A percentile compares a stretch with the other conserved stretches of the same genome.
Conservation (phyloP, 2,888 invertebrate species). For the Panopea generosa region DNA sequence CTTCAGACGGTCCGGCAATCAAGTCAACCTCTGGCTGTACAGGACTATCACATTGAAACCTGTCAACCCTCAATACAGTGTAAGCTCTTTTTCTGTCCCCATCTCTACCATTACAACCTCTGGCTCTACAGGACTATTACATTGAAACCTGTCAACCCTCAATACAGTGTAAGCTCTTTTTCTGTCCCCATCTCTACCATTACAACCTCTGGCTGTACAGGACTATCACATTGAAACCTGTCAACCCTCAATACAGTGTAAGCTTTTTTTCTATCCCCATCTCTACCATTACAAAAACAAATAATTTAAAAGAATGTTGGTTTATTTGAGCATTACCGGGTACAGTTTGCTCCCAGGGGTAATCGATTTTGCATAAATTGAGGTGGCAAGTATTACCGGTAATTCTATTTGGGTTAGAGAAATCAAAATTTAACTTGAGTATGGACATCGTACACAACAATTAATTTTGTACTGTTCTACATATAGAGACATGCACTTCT, state of each 20-base stretch:
- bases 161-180: conserved; percentile 53
- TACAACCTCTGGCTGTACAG: conserved; percentile 79
- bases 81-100: conserved; percentile 30
- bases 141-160: conserved; percentile 48
- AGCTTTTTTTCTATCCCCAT: conserved; percentile 18
- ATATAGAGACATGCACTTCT: too few species aligned
- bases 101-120: too few species aligned
- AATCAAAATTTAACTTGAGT: too few species aligned
- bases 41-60: conserved; percentile 59
- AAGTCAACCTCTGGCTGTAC: conserved; percentile 79
- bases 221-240: conserved; percentile 54
- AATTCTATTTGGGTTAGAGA: too few species aligned
- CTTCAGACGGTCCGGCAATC: conserved; percentile 70
- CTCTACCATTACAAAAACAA: too few species aligned
- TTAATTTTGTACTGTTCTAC: too few species aligned
- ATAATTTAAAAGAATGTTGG: too few species aligned
- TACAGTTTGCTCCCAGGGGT: too few species aligned
- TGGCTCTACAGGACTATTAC: conserved; percentile 74
- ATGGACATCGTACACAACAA: too few species aligned
- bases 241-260: conserved; percentile 57
- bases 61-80: conserved; percentile 53
- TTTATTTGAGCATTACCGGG: too few species aligned
- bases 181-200: conserved; percentile 66
- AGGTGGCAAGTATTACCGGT: too few species aligned
- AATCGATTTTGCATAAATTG: too few species aligned